These are phyloP conservation scores for Acronicta psi DNA, from an alignment of 2,888 invertebrate genomes.

Conservation along the genomic window DNA sequence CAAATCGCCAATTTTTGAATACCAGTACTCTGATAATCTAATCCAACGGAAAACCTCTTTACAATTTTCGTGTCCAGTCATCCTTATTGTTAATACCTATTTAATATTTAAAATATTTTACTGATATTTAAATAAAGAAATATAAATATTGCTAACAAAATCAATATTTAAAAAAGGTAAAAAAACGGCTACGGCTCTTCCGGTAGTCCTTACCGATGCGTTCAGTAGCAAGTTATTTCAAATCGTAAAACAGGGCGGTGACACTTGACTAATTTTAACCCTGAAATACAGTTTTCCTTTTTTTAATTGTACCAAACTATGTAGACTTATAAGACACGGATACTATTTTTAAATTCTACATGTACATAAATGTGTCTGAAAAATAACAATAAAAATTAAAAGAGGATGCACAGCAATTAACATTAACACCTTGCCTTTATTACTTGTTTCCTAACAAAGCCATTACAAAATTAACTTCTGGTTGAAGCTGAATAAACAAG, in stretches of 20 bases:
- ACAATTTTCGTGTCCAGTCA: too few relatives aligned
- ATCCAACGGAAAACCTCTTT: too few relatives aligned
- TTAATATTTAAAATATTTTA: too few relatives aligned
- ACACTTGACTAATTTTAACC: conserved; percentile 62
- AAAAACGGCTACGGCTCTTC: conserved; percentile 57
- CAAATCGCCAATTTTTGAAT: too few relatives aligned
- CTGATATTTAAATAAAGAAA: too few relatives aligned
- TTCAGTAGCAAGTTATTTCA: conserved; percentile 67
- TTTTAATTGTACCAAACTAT: background rate
- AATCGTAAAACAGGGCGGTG: conserved; percentile 60
- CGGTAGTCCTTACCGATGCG: conserved; percentile 74
- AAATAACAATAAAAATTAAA: conserved; percentile 17
- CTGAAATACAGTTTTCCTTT: conserved; percentile 31
- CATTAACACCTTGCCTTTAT: conserved; percentile 56
- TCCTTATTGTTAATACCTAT: too few relatives aligned
- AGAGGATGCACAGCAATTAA: conserved; percentile 46
- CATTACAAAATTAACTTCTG: conserved; percentile 62
- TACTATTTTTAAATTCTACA: background rate
- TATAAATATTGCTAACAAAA: background rate
- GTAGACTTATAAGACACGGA: too few relatives aligned
- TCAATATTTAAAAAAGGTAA: conserved; percentile 10
- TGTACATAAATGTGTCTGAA: conserved; percentile 5
- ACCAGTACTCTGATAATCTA: too few relatives aligned
- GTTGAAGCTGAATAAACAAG: conserved; percentile 70
- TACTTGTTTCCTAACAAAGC: conserved; percentile 62